Evolutionary conservation across 2,113 vertebrate genomes (phyloP), one percentile per base, ranked within the genome.

Genomic region (Thomomys bottae): DNA sequence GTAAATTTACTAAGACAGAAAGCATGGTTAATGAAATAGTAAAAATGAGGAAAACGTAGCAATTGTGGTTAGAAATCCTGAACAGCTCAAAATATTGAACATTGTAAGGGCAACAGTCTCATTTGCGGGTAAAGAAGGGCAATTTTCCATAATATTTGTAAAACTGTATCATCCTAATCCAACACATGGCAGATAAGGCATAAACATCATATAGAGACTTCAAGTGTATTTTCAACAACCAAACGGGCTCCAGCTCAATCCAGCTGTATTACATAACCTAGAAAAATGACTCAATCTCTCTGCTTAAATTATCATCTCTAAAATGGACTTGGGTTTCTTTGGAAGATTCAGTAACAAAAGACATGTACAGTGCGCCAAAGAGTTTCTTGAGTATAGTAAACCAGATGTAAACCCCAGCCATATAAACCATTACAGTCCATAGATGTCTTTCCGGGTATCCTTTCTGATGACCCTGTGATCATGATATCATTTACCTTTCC

Each of bases 1-100:
- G 77, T 95, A 91, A 94, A 87, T 77, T 84, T 36, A 77, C 68
- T 72, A 81, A 84, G 28, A 84, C 21, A 32, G 73, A 78, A 18
- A 78, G 3, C 5, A 3, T 28, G 8, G 42, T 10, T 75, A 70
- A 30, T 36, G 54, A 30, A 8, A 61, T 63, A 28, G 24, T 49
- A 23, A 9, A 68, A 78, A 80, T 75, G 38, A 86, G 18, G 18
- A 71, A 34, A 83, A 20, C 14, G 67, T 42, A 32, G 15, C 11
- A 32, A 80, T 8, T 64, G 11, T 72, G 67, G 30, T 38, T 30
- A 59, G 24, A 59, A 79, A 79, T 64, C 11, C 5, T 8, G 20
- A 59, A 57, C 20, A 71, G 34, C 32, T 70, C 54, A n/a, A 92
- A 30, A 61, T 28, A n/a, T 82, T 54, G 49, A 20, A 30, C 3